Base-by-base conservation (phyloP, 2,113 vertebrate genomes). In the Bufo gargarizans region DNA sequence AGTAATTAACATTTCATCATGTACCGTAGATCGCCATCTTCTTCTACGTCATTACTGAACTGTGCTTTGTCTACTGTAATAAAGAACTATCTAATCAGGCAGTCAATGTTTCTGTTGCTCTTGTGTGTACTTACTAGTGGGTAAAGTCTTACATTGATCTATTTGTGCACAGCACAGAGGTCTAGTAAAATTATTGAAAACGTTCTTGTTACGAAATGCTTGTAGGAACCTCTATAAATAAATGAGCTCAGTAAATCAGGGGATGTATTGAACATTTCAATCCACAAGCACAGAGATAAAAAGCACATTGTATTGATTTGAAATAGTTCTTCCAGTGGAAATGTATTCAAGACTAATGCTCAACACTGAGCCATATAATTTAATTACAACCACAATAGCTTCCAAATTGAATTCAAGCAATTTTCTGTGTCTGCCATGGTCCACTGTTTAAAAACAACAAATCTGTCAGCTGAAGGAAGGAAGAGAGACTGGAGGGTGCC, bases 351-450 rank as follows among this genome's bases (percentile, higher is more conserved):
- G 69, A 85, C 71, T 74, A 74, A 85, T 85, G 69, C 43, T 85
- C 53, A 65, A 58, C 19, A 20, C 47, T 22, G 16, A 85, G 69
- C 53, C 14, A 85, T 67, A 58, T 85, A 59, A 85, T 85, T 43
- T 74, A 58, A 85, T 85, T 71, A 84, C 67, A 74, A 74, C 53
- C 83, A 74, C 67, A 76, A 85, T 76, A 85, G 83, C 69, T 74
- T 85, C 50, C 69, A 53, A 85, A 85, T 85, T 85, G 50, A 76
- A 85, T 72, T 72, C 69, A 85, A 59, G 69, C 55, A 20, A 43
- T 74, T 56, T 85, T 76, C 69, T 47, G 61, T 85, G 83, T 43
- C 81, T 63, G 61, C 63, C 67, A 49, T 82, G 59, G 45, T 47
- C 80, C 65, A 49, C 17, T 71, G 63, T 69, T 71, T 50, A 19